Evolutionary conservation across 2,113 vertebrate species (phyloP), one percentile per base, ranked within the genome.

Genomic region (Phainopepla nitens): DNA sequence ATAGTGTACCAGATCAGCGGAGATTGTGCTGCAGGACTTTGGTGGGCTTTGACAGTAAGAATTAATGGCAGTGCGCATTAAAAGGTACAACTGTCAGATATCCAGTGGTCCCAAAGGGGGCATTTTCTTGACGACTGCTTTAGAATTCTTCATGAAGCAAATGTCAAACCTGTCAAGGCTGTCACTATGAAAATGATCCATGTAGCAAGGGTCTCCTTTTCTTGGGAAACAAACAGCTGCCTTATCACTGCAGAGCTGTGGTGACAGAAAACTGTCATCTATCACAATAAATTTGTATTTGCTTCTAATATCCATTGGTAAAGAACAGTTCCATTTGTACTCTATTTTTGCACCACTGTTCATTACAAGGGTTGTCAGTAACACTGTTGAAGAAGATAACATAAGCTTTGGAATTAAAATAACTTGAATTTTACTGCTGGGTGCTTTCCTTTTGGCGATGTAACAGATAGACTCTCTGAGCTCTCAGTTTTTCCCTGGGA

Each of bases 91-190:
- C 96, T 98, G 96, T 98, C 97, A 98, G 96, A 90, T 97, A 96
- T 90, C 96, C 84, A 73, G 91, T 91, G 85, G 96, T 94, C 97
- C 96, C 97, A 91, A 92, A 95, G 97, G 98, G 91, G 95, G 71
- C 79, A 69, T 98, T 98, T 98, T 97, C 96, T 97, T 97, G 97
- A 96, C 96, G 93, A 88, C 97, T 98, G 97, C 95, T 97, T 97
- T 89, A 96, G 96, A 97, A 90, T 91, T 90, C 95, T 96, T 97
- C 92, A 86, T 89, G 96, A 98, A 98, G 97, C 92, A 98, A 98
- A 98, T 98, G 98, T 98, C 98, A 98, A 50, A 96, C 98, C 98
- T 98, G 98, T 98, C 98, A 94, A 95, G 95, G 51, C 97, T 98
- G 97, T 97, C 97, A 98, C 96, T 97, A 95, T 98, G 98, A 98